Base-by-base conservation (phyloP, 2,888 invertebrate species). In the Apamea sordens region DNA sequence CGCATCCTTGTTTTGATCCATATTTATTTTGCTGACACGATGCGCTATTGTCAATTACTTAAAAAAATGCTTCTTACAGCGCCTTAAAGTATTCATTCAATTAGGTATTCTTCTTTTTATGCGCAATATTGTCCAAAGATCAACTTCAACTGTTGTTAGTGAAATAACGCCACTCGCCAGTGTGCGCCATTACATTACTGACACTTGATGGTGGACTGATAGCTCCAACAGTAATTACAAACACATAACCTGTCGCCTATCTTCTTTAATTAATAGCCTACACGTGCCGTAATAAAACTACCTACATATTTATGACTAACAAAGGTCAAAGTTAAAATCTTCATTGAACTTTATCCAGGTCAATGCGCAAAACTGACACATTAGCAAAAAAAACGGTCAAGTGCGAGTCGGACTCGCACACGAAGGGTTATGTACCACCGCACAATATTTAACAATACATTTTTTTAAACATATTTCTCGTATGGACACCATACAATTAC, bases 261-360 rank as follows among this genome's bases (percentile, higher is more conserved):
- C 28, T 69, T 56, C 32, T 79, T 69, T 65, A 69, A 84, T 84
- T 44, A 59, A 72, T 68, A 21, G 15, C 41, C 32, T 3, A 41
- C 44, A 72, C 61, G n/a, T 47, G 44, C 47, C 21, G 6, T 41
- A 65, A 53, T 59, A 53, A 36, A 70, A 64, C 18, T 18, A 56
- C 18, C 63, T 32, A 64, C 36, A 5, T 8, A 47, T 36, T 44
- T 56, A 80, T 47, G 44, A 61, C 24, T 8, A 21, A 36, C 36
- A 83, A 77, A 80, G 83, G 83, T 68, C 77, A 68, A 76, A 59
- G 24, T 44, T 53, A 61, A 78, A 71, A 79, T 83, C n/a, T 36
- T 65, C 73, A 47, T 73, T 84, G 63, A 69, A 53, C 69, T 69
- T 50, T 79, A 4, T n/a, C 80, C 61, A 73, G 69, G 69, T 64